Conservation (phyloP, 2,888 invertebrate genomes). For the Metallyticus violacea region DNA sequence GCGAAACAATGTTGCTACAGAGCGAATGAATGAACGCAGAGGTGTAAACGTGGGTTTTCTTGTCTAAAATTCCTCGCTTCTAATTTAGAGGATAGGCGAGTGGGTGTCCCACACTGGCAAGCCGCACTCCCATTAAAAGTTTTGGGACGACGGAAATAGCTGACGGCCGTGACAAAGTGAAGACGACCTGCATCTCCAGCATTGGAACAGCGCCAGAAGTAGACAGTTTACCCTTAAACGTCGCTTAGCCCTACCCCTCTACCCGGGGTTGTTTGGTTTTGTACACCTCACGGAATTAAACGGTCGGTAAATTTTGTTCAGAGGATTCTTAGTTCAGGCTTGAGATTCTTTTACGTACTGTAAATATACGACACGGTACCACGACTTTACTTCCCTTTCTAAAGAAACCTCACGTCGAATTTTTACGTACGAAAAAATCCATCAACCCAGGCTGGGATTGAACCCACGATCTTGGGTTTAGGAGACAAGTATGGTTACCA, state of each 20-base stretch:
- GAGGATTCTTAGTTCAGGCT: too few species aligned
- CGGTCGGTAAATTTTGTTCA: too few species aligned
- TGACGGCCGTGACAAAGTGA: conserved; percentile 23
- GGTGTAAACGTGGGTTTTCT: not conserved
- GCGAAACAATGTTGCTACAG: not conserved
- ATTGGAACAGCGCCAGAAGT: not conserved
- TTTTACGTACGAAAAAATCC: too few species aligned
- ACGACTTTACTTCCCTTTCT: too few species aligned
- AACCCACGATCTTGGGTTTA: too few species aligned
- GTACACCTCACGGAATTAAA: too few species aligned
- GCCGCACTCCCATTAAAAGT: conserved; percentile 1
- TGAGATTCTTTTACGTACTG: too few species aligned
- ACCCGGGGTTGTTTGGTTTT: too few species aligned
- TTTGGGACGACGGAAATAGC: conserved; percentile 24
- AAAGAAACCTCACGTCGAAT: too few species aligned
- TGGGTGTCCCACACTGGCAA: not conserved
- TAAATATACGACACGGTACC: too few species aligned
- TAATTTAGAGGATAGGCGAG: not conserved
- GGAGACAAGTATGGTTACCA: too few species aligned
- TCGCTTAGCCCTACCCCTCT: not conserved
- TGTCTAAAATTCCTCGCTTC: not conserved
- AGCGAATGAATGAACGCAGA: not conserved
- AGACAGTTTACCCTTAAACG: not conserved
- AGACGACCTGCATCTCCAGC: not conserved
- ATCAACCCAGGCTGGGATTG: too few species aligned